A percentile compares a stretch with the other conserved stretches of the same genome.
These are phyloP conservation scores for Trichacis sp. DNA, from an alignment of 2,888 invertebrate genomes.

Conservation along the genomic window DNA sequence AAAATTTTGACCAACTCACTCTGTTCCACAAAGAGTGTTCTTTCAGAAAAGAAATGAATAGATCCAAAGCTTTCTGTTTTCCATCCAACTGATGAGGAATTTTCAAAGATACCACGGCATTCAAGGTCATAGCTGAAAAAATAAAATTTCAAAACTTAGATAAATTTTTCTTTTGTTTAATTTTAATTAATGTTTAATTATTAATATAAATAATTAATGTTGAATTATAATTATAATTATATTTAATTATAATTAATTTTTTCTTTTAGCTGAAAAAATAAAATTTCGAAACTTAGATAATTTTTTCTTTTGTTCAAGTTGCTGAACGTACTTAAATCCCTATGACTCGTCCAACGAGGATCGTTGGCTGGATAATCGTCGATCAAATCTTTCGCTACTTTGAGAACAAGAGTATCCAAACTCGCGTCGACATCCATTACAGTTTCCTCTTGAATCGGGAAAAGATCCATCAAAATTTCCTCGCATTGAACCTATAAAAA, in stretches of 20 bases:
- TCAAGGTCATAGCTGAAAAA: conserved; percentile 64
- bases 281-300: conserved; percentile 4
- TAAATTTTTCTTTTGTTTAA: no score
- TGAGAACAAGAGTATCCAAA: conserved; percentile 74
- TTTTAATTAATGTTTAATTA: no score
- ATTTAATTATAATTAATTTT: no score
- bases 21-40: conserved; percentile 77
- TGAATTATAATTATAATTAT: no score
- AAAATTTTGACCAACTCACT: conserved; percentile 63
- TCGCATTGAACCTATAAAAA: conserved; percentile 66
- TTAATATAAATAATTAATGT: no score
- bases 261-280: no score
- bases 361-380: conserved; percentile 92
- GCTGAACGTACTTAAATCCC: conserved; percentile 57
- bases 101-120: conserved; percentile 78
- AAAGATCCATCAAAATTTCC: conserved; percentile 70
- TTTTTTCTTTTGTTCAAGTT: background rate
- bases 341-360: conserved; percentile 79
- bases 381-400: conserved; percentile 81
- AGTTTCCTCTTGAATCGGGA: conserved; percentile 67
- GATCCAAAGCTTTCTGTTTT: conserved; percentile 84
- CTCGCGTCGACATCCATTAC: conserved; percentile 70
- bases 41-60: conserved; percentile 83
- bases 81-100: conserved; percentile 87
- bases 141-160: no score